Evolutionary conservation across 2,797 vertebrate genomes (phyloP).

Genomic region (Leucoraja ocellata): DNA sequence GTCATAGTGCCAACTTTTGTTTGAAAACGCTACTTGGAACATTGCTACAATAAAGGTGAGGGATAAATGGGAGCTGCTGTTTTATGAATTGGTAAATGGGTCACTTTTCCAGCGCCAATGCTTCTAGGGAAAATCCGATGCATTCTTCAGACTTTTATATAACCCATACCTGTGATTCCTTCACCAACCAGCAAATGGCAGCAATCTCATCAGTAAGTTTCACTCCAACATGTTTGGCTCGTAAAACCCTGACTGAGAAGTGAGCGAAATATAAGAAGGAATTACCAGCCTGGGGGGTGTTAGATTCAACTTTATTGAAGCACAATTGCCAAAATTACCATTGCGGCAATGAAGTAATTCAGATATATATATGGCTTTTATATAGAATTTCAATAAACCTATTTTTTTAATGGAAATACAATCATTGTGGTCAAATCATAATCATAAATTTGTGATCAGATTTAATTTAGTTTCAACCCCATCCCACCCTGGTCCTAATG

Average conservation of each 20-base stretch:
- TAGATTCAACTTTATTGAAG: background rate
- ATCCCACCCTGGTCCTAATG: background rate
- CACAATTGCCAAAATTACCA: background rate
- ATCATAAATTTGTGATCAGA: background rate
- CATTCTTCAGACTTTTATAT: background rate
- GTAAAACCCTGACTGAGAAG: background rate
- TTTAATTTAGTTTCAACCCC: background rate
- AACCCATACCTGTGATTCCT: background rate
- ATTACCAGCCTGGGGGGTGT: background rate
- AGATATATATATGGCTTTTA: background rate
- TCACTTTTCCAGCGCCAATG: background rate
- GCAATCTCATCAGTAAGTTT: background rate
- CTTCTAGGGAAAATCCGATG: background rate
- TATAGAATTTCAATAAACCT: too few relatives aligned
- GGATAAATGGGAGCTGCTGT: too few relatives aligned
- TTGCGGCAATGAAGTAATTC: background rate
- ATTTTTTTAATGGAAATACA: background rate
- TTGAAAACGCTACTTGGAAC: too few relatives aligned
- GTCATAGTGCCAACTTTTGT: too few relatives aligned
- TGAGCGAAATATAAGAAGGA: background rate
- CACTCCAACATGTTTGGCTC: background rate
- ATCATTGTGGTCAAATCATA: background rate
- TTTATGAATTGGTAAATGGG: background rate
- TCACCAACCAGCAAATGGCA: background rate
- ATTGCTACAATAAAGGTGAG: too few relatives aligned